Evolutionary conservation across 2,113 vertebrate species (phyloP).

Genomic region (Laticauda laticaudata): DNA sequence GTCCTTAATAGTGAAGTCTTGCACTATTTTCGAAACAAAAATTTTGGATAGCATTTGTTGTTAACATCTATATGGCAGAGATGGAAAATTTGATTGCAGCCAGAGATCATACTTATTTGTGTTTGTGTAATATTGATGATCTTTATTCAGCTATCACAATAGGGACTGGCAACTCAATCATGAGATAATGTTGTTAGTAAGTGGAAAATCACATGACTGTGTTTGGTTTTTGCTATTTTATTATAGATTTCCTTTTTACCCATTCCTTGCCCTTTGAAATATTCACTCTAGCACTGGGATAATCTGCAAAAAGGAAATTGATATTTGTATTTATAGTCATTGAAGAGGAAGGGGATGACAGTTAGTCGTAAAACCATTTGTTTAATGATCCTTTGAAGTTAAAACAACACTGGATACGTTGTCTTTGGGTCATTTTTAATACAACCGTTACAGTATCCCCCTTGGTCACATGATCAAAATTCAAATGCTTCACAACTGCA

Average conservation of each 20-base stretch:
- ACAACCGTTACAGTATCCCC: no score
- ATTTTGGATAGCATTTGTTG: not conserved
- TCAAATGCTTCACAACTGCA: no score
- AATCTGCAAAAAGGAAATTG: not conserved
- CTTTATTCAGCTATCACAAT: not conserved
- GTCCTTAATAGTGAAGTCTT: not conserved
- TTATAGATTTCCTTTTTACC: not conserved
- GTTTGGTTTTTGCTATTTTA: not conserved
- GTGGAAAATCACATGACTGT: not conserved
- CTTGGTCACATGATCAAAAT: no score
- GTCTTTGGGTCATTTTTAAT: no score
- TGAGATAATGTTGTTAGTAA: not conserved
- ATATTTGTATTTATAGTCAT: not conserved
- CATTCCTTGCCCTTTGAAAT: not conserved
- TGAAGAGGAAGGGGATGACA: not conserved
- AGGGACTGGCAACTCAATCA: not conserved
- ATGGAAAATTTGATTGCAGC: not conserved
- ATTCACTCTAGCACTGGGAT: not conserved
- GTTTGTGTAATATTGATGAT: not conserved
- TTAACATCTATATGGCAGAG: not conserved
- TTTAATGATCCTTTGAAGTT: no score
- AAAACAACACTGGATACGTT: no score
- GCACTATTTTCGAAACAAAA: not conserved
- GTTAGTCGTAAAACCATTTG: no score
- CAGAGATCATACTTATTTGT: not conserved